Conservation (phyloP, 2,113 vertebrate genomes). For the Plotosus lineatus region DNA sequence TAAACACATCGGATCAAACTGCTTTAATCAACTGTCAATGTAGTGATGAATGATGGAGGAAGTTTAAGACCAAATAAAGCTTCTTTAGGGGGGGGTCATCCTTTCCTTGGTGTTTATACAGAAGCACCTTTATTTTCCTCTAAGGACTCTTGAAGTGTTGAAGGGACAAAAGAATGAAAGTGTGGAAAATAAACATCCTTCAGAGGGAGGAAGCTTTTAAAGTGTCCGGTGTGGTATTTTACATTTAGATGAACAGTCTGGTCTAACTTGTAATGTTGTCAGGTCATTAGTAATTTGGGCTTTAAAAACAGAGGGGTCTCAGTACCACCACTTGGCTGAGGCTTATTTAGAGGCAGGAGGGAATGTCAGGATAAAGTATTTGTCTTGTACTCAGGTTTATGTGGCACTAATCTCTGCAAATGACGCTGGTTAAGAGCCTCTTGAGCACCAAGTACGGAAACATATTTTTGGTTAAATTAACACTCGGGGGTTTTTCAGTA, state of each 20-base stretch:
- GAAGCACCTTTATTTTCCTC: slow-evolving; percentile 10
- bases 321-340: slow-evolving; percentile 37
- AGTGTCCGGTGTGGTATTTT: slow-evolving; percentile 29
- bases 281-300: slow-evolving; percentile 39
- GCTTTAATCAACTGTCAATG: slow-evolving; percentile 49
- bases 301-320: slow-evolving; percentile 34
- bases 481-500: neutral
- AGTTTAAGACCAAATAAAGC: slow-evolving; percentile 45
- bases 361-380: slow-evolving; percentile 4
- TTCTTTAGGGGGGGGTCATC: slow-evolving; percentile 33
- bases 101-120: neutral
- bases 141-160: slow-evolving; percentile 30
- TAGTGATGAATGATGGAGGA: slow-evolving; percentile 45
- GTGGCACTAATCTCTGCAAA: slow-evolving; percentile 20
- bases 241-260: slow-evolving; percentile 41
- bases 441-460: neutral
- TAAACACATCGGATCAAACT: slow-evolving; percentile 43
- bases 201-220: slow-evolving; percentile 13
- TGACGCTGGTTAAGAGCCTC: neutral
- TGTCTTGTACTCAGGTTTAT: slow-evolving; percentile 27
- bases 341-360: slow-evolving; percentile 14
- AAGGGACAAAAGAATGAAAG: neutral
- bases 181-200: neutral
- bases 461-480: neutral
- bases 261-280: slow-evolving; percentile 46